Evolutionary conservation across 35 echinoderm and acorn worm genomes (phyloP).

Genomic region (Heliocidaris tuberculata): DNA sequence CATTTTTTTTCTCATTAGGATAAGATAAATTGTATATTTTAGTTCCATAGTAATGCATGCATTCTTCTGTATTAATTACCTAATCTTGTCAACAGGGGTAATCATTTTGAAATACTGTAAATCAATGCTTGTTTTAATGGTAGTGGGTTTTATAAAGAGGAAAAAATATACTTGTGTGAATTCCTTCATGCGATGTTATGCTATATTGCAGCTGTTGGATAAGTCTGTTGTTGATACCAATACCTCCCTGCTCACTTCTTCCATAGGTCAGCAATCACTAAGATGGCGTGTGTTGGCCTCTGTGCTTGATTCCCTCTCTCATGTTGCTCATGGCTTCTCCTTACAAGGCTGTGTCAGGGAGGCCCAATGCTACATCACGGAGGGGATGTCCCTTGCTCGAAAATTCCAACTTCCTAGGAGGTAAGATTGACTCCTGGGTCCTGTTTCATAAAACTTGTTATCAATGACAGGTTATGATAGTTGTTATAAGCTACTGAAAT

Average conservation of each 20-base stretch:
- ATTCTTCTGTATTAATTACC: too few species aligned
- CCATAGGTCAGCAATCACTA: slow-evolving; percentile 19
- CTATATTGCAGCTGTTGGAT: not conserved
- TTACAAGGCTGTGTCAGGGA: slow-evolving; percentile 57
- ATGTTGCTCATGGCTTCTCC: slow-evolving; percentile 28
- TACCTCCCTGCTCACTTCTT: not conserved
- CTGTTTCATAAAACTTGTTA: too few species aligned
- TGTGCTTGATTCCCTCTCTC: slow-evolving; percentile 36
- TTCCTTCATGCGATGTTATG: not conserved
- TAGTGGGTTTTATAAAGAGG: not conserved
- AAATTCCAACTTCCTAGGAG: slow-evolving; percentile 52
- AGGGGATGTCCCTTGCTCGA: slow-evolving; percentile 48
- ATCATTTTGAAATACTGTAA: too few species aligned
- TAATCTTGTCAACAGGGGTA: too few species aligned
- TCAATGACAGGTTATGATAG: too few species aligned
- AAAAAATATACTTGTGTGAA: not conserved
- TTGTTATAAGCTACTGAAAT: too few species aligned
- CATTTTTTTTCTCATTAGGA: too few species aligned
- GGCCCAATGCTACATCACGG: slow-evolving; percentile 54
- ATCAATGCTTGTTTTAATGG: too few species aligned
- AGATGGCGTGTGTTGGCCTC: slow-evolving; percentile 40
- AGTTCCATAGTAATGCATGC: too few species aligned
- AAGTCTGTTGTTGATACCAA: not conserved
- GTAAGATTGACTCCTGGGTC: not conserved
- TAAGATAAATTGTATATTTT: too few species aligned